These are phyloP conservation scores for Prostheceraeus crozeri DNA, from an alignment of 2,888 invertebrate genomes.

Conservation along the genomic window DNA sequence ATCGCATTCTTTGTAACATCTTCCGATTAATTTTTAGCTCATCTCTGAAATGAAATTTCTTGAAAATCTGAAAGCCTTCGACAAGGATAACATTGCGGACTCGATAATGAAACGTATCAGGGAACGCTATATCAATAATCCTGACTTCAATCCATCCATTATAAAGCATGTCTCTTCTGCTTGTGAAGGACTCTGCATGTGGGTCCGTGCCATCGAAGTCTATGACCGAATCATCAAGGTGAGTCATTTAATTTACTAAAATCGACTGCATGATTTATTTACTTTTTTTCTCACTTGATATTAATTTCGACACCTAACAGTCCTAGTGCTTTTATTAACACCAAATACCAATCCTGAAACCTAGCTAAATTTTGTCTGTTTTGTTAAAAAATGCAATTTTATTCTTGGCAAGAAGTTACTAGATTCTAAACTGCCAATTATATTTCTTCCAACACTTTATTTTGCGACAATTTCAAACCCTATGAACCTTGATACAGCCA, in stretches of 20 bases:
- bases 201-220: conserved; percentile 54
- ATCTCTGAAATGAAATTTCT: conserved; percentile 54
- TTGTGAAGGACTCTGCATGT: conserved; percentile 56
- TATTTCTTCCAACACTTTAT: too few relatives aligned
- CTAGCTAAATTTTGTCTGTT: too few relatives aligned
- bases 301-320: neutral
- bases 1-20: neutral
- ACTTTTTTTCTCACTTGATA: too few relatives aligned
- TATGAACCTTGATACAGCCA: too few relatives aligned
- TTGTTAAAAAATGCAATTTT: too few relatives aligned
- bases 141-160: conserved; percentile 53
- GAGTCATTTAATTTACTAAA: too few relatives aligned
- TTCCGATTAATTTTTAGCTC: conserved; percentile 49
- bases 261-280: too few relatives aligned
- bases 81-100: conserved; percentile 54
- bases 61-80: conserved; percentile 53
- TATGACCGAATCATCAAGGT: conserved; percentile 55
- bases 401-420: too few relatives aligned
- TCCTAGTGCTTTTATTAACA: too few relatives aligned
- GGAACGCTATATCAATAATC: conserved; percentile 50
- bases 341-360: too few relatives aligned
- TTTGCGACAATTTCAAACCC: too few relatives aligned
- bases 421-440: too few relatives aligned
- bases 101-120: conserved; percentile 51
- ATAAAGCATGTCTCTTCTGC: conserved; percentile 56